A percentile compares a stretch with the other conserved stretches of the same genome.
Evolutionary conservation across 2,797 vertebrate genomes (phyloP).

Genomic region (Echiichthys vipera): DNA sequence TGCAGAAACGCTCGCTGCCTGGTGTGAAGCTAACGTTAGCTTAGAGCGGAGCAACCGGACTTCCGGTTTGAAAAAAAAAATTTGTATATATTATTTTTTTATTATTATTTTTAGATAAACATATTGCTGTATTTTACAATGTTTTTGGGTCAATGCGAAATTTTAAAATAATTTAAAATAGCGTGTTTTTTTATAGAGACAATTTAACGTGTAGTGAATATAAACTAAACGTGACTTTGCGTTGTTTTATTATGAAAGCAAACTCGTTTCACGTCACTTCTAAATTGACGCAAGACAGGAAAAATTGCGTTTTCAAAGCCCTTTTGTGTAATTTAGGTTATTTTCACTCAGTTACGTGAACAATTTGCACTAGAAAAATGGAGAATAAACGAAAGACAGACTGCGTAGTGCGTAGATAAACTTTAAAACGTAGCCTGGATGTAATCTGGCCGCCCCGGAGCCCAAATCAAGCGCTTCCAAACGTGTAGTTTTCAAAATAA

Average conservation of each 20-base stretch:
- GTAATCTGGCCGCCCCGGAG: neutral
- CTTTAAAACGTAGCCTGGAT: accelerated
- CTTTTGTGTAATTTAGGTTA: neutral
- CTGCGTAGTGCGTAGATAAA: neutral
- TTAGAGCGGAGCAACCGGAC: accelerated
- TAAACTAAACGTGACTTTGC: neutral
- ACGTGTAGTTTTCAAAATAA: constrained; percentile 18
- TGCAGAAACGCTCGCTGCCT: neutral
- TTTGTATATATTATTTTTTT: too few relatives aligned
- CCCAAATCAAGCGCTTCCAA: neutral
- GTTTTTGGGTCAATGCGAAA: neutral
- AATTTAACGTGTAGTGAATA: neutral
- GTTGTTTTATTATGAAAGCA: neutral
- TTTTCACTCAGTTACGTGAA: neutral
- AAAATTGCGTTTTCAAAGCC: neutral
- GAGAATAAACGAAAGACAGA: neutral
- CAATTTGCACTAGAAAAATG: accelerated
- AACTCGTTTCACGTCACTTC: neutral
- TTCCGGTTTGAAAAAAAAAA: constrained; percentile 23
- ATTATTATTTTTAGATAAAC: neutral
- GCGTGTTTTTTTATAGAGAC: too few relatives aligned
- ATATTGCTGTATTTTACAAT: neutral
- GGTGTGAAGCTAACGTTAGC: constrained; percentile 5
- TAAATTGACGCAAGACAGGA: neutral
- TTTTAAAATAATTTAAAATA: neutral